Conservation (phyloP, 2,888 invertebrate genomes). For the Hyles lineata region DNA sequence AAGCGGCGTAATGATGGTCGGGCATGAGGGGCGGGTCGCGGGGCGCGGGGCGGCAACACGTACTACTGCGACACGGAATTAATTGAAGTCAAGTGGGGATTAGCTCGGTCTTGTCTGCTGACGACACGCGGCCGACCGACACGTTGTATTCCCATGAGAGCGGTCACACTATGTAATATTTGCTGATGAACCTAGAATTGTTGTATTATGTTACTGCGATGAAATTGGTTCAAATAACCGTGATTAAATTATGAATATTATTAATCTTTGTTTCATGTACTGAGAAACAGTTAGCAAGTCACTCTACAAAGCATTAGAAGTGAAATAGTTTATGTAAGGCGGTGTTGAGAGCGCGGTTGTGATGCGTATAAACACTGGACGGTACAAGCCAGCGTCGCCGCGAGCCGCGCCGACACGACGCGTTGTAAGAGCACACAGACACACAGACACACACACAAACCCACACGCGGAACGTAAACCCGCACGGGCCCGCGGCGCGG, state of each 20-base stretch:
- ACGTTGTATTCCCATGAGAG: too few species aligned
- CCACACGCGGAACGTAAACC: neutral
- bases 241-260: too few species aligned
- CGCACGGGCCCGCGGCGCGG: neutral
- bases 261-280: too few species aligned
- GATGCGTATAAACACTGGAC: neutral
- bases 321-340: neutral
- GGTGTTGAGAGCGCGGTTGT: neutral
- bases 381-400: conserved; percentile 1
- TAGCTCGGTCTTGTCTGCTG: conserved; percentile 37
- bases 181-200: too few species aligned
- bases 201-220: too few species aligned
- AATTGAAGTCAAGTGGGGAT: conserved; percentile 63
- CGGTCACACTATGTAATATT: too few species aligned
- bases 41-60: conserved; percentile 21
- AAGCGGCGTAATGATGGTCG: conserved; percentile 22
- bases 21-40: conserved; percentile 32
- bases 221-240: too few species aligned
- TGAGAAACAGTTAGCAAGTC: too few species aligned
- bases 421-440: neutral
- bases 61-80: conserved; percentile 32
- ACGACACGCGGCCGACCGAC: neutral
- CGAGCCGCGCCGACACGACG: neutral
- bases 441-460: neutral
- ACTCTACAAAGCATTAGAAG: too few species aligned